phyloP scores from a whole-genome alignment of 2,113 vertebrate species.

The Prunella fulvescens region DNA sequence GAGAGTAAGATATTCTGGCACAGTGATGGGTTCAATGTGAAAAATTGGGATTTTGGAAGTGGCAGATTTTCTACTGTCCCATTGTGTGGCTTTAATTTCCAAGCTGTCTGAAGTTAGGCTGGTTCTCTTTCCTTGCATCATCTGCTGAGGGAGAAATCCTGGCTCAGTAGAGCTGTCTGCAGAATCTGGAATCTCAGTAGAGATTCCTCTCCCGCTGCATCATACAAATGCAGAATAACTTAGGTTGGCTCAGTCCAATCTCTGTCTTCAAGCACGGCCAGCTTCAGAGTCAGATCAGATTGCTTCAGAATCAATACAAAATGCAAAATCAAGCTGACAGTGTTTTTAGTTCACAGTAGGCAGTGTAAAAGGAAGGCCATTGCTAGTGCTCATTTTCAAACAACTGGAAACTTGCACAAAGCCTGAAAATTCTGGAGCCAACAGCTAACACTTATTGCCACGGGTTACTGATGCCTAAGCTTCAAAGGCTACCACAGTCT shows the following conservation, averaged over 20 bases:
- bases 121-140: not conserved
- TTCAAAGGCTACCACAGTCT: not conserved
- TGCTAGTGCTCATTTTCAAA: not conserved
- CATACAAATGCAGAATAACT: not conserved
- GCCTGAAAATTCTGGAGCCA: conserved; percentile 24
- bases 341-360: not conserved
- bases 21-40: not conserved
- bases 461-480: not conserved
- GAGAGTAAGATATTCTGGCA: not conserved
- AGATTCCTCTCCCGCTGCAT: conserved; percentile 4
- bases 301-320: conserved; percentile 34
- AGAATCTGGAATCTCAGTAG: not conserved
- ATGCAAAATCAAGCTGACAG: conserved; percentile 1
- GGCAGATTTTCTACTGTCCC: not conserved
- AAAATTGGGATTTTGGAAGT: not conserved
- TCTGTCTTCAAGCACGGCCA: not conserved
- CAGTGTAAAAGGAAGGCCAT: not conserved
- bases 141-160: conserved; percentile 13
- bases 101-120: not conserved
- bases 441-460: not conserved
- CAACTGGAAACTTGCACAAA: not conserved
- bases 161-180: not conserved
- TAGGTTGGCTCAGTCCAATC: not conserved
- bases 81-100: conserved; percentile 19
- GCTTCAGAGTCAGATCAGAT: not conserved